Base-by-base conservation (phyloP, 2,113 vertebrate genomes). In the Corydoras sp. region DNA sequence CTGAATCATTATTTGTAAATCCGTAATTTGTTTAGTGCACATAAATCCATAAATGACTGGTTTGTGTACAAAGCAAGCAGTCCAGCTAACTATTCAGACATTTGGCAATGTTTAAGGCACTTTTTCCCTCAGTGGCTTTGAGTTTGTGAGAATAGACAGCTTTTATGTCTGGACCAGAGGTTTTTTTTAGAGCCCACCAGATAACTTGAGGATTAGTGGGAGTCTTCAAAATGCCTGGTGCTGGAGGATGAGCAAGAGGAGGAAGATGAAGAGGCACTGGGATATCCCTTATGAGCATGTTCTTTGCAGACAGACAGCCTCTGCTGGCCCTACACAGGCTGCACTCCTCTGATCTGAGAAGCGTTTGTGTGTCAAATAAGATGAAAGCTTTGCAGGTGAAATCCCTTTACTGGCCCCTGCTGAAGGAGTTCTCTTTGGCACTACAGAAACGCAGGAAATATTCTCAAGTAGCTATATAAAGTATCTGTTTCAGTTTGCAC, bases 191-290 rank as follows among this genome's bases (percentile, higher is more conserved):
- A 85, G 90, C 88, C 90, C 92, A 83, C 89, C 90, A 92, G 87
- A 90, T 90, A 90, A 90, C 91, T 43, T 92, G 35, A 43, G 35
- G 35, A 43, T 43, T 43, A 43, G 35, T 43, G 35, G 35, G 35
- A 43, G 91, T 92, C 91, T 94, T 95, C 90, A 95, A 94, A 96
- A 93, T 90, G 90, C 88, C 90, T 86, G 87, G 85, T 80, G 79
- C 76, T 81, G 73, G 74, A 81, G 75, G 62, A 78, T 77, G 76
- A 82, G 72, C 75, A 81, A 78, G 77, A 81, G 75, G 70, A 82
- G 76, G 35, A 83, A 65, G 83, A 82, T 68, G 63, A 76, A 43
- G 83, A 84, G 79, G 83, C 79, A 71, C 80, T 30, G 88, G 92
- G 90, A 87, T 89, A 90, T 89, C 35, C 88, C 89, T 85, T 67